Evolutionary conservation across 2,888 invertebrate species (phyloP), one percentile per base, ranked within the genome.

Genomic region (Idaea aversata): DNA sequence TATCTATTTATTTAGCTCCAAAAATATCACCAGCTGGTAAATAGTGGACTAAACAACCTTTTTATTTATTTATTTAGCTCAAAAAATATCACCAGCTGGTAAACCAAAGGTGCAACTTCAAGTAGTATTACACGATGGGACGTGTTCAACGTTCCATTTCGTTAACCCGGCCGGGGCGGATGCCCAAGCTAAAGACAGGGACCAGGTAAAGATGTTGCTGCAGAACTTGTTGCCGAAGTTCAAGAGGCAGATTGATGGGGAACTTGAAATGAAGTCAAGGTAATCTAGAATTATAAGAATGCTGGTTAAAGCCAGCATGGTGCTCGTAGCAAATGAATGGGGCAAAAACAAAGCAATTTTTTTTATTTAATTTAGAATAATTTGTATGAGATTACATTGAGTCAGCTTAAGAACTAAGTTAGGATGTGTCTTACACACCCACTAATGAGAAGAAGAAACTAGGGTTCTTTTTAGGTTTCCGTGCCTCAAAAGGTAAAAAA

Each of bases 101-200:
- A 99, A 99, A 90, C 96, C 98, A 35, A 99, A 99, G 93, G 98
- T 99, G 65, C 99, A 99, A 87, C 93, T 99, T 15, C 99, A 99
- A 94, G 96, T 99, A 25, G 98, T 99, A 25, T 93, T 99, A 70
- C 98, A 99, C 77, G 98, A 98, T 93, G 98, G 98, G 34, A 95
- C 97, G 62, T 97, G 98, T 62, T 98, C 98, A 4, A 99, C 99
- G 15, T 99, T 99, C 93, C 99, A 99, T 84, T 99, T 99, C 89
- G 97, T 97, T 62, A 97, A 98, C 87, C 95, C 97, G 5, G 95
- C 94, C 62, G 98, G 99, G 0, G 93, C 95, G 35, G 95, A 96
- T 38, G 96, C 95, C 5, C 98, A 99, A 89, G 94, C 98, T 13
- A 95, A 96, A 68, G 99, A 99, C 85, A 93, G 99, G 63, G 98